Conservation (phyloP, 2,888 invertebrate genomes). For the Kryphioiulus occultus region DNA sequence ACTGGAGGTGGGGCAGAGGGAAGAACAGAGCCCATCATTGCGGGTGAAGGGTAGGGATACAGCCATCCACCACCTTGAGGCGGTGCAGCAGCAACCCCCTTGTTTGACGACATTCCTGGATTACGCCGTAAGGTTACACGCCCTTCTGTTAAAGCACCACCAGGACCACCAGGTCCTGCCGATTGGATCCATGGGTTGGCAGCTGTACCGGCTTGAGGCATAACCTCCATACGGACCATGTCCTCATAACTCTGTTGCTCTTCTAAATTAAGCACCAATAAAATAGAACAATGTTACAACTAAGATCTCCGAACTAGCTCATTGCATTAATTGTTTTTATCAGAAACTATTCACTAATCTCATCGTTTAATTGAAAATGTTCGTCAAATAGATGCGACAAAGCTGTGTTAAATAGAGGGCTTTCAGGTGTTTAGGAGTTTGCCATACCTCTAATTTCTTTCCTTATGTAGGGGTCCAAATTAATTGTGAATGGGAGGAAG, state of each 20-base stretch:
- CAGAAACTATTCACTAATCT: no score
- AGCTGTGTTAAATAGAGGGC: no score
- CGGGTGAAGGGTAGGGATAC: slow-evolving; percentile 47
- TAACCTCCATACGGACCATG: slow-evolving; percentile 58
- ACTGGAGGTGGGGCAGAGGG: slow-evolving; percentile 55
- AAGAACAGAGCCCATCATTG: slow-evolving; percentile 59
- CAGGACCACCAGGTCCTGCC: background rate
- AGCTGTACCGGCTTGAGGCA: slow-evolving; percentile 45
- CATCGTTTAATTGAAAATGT: no score
- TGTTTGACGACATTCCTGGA: background rate
- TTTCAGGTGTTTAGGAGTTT: no score
- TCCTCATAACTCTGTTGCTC: slow-evolving; percentile 76
- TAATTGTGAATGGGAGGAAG: slow-evolving; percentile 97
- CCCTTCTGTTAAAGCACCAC: slow-evolving; percentile 1
- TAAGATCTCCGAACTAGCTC: background rate
- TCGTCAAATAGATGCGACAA: no score
- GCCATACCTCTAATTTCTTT: slow-evolving; percentile 90
- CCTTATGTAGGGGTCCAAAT: slow-evolving; percentile 95
- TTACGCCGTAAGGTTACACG: slow-evolving; percentile 20
- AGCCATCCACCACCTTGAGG: slow-evolving; percentile 42
- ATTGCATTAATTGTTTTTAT: background rate
- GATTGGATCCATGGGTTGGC: slow-evolving; percentile 44
- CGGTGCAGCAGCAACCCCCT: background rate
- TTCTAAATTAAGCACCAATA: slow-evolving; percentile 64
- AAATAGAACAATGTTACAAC: background rate